A percentile compares a stretch with the other conserved stretches of the same genome.
phyloP scores from a whole-genome alignment of 35 echinoderm and acorn worm species.

The Chiridota heheva region DNA sequence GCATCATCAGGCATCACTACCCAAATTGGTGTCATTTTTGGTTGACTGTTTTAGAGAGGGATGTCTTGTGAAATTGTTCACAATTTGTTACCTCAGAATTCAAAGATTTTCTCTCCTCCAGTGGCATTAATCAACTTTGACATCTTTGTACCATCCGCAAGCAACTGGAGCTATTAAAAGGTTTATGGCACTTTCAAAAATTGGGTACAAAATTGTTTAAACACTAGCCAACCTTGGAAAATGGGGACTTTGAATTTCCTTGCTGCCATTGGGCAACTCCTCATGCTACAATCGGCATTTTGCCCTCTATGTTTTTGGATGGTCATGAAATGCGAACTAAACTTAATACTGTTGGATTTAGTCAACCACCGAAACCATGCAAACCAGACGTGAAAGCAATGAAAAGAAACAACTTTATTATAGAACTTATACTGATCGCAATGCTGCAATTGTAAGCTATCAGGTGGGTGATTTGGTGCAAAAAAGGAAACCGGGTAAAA shows the following conservation, averaged over 20 bases:
- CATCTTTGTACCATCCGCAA: constrained; percentile 40
- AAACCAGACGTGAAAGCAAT: neutral
- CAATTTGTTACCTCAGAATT: constrained; percentile 40
- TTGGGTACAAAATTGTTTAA: constrained; percentile 32
- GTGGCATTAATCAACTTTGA: constrained; percentile 17
- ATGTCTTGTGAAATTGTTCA: constrained; percentile 15
- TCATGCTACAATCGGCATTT: constrained; percentile 2
- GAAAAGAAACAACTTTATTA: neutral
- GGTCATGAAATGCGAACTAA: constrained; percentile 24
- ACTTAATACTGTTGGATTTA: constrained; percentile 25
- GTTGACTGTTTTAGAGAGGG: constrained; percentile 50
- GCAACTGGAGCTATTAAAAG: constrained; percentile 37
- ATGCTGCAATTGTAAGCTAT: neutral
- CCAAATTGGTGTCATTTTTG: constrained; percentile 30
- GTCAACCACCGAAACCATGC: too few species aligned
- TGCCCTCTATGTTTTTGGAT: constrained; percentile 4
- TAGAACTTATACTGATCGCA: neutral
- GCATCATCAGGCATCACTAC: constrained; percentile 40
- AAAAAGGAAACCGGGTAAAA: constrained; percentile 5
- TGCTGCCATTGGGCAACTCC: constrained; percentile 11
- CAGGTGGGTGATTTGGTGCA: constrained; percentile 10
- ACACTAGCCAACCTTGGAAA: constrained; percentile 1
- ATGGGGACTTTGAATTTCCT: neutral
- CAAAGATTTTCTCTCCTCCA: constrained; percentile 5
- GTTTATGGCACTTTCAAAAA: constrained; percentile 37